Evolutionary conservation across 1,140 invertebrate genomes (phyloP), one percentile per base, ranked within the genome.

Genomic region (Lethrus apterus): DNA sequence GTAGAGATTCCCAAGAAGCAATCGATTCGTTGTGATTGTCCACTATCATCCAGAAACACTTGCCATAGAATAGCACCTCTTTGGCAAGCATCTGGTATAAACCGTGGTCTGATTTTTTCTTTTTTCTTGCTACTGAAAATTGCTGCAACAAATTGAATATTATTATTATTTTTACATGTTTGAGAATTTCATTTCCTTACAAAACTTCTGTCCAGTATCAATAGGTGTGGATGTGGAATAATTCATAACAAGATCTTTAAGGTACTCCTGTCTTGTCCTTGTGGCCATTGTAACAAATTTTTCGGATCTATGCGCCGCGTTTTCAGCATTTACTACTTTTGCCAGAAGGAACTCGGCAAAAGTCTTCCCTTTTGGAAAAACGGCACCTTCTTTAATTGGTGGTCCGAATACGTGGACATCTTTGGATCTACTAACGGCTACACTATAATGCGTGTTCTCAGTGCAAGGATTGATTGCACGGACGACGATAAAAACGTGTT

Each of bases 231-330:
- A 80, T 1, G 87, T 84, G 0, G 83, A 78, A 70, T 89, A 87
- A 70, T 94, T 96, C 24, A 79, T 79, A 3, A 91, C 84, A 40
- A 98, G 75, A 66, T 89, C 85, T 66, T 95, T 97, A 46, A 98
- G 72, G 68, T 96, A 96, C 71, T 97, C 94, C 64, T 95, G 89
- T 58, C 93, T 74, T 11, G 95, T 98, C 60, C 95, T 76, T 5
- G 89, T 92, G 2, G 94, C 93, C 93, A 98, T 97, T 3, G 90
- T 93, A 34, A 87, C 86, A 71, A 98, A 98, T 71, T 98, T 98
- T 60, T 96, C 90, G 7, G 91, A 94, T 49, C 87, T 78, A 60
- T 96, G 91, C 8, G 92, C 93, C 10, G 93, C 93, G 73, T 97
- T 97, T 70, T 98, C 94, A 14, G 90, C 94, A 73, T 98, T 98